These are phyloP conservation scores for Leucosticte australis DNA, from an alignment of 2,113 vertebrate genomes.

Conservation along the genomic window DNA sequence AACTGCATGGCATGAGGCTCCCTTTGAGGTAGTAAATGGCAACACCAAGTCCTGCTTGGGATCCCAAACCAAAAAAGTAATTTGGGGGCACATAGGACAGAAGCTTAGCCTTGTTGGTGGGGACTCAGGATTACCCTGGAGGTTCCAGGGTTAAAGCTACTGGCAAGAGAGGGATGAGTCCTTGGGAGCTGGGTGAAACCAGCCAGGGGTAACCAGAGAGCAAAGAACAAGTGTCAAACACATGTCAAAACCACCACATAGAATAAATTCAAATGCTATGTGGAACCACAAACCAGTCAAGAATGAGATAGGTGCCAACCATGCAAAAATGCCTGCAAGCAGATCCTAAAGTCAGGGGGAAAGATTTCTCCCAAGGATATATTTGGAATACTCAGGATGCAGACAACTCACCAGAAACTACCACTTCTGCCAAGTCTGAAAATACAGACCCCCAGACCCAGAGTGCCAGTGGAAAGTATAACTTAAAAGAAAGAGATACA, in stretches of 20 bases:
- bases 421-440: accelerated
- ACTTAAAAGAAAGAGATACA: not conserved
- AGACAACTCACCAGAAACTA: not conserved
- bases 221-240: not conserved
- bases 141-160: not conserved
- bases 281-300: not conserved
- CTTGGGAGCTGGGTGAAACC: not conserved
- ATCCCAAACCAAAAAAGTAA: not conserved
- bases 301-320: not conserved
- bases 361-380: not conserved
- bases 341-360: not conserved
- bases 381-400: not conserved
- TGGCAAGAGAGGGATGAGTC: not conserved
- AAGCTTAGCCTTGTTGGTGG: not conserved
- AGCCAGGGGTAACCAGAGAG: not conserved
- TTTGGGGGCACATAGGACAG: not conserved
- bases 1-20: not conserved
- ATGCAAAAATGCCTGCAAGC: not conserved
- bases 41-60: not conserved
- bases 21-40: not conserved
- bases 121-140: not conserved
- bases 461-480: not conserved
- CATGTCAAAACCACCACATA: not conserved
- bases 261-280: not conserved
- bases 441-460: not conserved